These are phyloP conservation scores for Chaetops frenatus DNA, from an alignment of 2,113 vertebrate species.

Conservation along the genomic window DNA sequence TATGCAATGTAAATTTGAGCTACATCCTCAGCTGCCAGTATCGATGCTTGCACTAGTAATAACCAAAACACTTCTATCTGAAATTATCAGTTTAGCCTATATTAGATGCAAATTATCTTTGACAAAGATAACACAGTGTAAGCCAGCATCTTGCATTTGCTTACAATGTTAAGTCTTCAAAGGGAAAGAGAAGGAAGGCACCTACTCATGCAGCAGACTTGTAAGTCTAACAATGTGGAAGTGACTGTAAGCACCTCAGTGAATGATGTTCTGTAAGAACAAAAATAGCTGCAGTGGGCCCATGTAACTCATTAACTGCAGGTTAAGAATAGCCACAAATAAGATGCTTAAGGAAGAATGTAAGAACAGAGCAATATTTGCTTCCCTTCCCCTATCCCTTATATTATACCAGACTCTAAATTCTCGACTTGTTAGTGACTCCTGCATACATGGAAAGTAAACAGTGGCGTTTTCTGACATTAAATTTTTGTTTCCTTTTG, in stretches of 20 bases:
- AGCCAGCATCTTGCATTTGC: not conserved
- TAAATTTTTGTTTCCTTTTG: not conserved
- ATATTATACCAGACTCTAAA: not conserved
- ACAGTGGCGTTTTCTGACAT: not conserved
- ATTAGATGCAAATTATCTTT: not conserved
- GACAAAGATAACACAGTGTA: not conserved
- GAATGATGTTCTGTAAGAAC: not conserved
- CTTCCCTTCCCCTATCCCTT: not conserved
- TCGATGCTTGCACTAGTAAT: not conserved
- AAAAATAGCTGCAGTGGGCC: not conserved
- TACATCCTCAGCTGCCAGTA: not conserved
- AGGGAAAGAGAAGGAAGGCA: not conserved
- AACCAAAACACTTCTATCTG: not conserved
- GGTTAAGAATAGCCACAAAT: not conserved
- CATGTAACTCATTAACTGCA: not conserved
- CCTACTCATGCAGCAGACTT: not conserved
- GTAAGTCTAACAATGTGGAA: not conserved
- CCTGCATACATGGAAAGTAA: not conserved
- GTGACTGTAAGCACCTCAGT: not conserved
- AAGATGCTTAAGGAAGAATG: not conserved
- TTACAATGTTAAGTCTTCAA: not conserved
- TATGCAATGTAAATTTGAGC: accelerated
- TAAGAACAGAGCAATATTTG: not conserved
- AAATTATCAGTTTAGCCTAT: not conserved
- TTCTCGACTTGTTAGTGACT: not conserved